Evolutionary conservation across 2,797 vertebrate species (phyloP).

Genomic region (Gambusia yucatana): DNA sequence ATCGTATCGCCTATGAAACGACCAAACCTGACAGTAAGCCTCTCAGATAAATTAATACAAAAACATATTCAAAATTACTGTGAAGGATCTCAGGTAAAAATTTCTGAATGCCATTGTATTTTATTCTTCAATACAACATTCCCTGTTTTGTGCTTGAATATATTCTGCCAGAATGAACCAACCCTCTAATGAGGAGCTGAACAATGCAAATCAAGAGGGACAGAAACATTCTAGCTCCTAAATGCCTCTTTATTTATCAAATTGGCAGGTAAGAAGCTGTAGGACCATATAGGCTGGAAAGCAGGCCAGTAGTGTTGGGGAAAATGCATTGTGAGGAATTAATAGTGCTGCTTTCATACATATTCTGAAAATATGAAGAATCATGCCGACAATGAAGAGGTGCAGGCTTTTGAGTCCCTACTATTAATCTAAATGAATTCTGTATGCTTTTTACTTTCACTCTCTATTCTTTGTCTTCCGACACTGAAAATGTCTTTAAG

Average conservation of each 20-base stretch:
- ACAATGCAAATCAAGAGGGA: not conserved
- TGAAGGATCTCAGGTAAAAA: not conserved
- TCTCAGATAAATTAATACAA: not conserved
- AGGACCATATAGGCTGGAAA: not conserved
- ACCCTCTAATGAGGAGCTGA: not conserved
- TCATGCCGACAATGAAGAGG: constrained; percentile 4
- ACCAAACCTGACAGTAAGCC: not conserved
- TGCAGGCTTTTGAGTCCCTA: constrained; percentile 2
- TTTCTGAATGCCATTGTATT: not conserved
- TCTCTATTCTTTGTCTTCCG: not conserved
- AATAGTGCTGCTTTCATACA: not conserved
- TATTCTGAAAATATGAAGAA: constrained; percentile 7
- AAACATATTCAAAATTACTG: not conserved
- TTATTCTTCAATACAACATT: not conserved
- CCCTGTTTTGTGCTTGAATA: not conserved
- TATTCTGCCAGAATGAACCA: not conserved
- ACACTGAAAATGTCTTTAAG: constrained; percentile 30
- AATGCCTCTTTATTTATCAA: constrained; percentile 4
- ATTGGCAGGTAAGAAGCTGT: not conserved
- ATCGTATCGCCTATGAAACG: not conserved
- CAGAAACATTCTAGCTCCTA: not conserved
- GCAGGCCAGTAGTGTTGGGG: not conserved
- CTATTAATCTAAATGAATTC: constrained; percentile 6
- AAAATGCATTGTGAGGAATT: constrained; percentile 12
- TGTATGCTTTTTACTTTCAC: not conserved